Base-by-base conservation (phyloP, 2,797 vertebrate species). In the Eulemur coronatus region DNA sequence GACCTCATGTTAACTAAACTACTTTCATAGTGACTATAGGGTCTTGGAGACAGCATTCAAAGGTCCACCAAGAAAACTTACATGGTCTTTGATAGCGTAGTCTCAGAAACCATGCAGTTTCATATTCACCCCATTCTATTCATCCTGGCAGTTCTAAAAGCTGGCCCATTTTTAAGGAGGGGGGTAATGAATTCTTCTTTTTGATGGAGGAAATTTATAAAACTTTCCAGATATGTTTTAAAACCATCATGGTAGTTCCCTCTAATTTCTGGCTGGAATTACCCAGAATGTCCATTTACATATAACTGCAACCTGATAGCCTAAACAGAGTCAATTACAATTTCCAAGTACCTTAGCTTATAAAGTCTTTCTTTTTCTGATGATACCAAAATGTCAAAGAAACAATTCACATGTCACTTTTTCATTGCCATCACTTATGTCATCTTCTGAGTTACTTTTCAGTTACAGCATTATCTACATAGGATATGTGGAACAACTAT, bases 401-500 rank as follows among this genome's bases (percentile, higher is more conserved):
- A 90, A 33, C 2, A 7, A 1, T 26, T 7, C 50, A 87, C 43
- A 75, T 18, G 0, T 52, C 46, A 5, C 0, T 75, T 59, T 61
- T 95, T 72, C 0, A 11, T 38, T 1, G 4, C 52, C 63, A 69
- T 95, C 96, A n/a, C 0, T 63, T 82, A 95, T 76, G 94, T 65
- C 22, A 69, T 70, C 80, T 33, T 48, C 7, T 79, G 46, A 43
- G 69, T 61, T 91, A 85, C 24, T 95, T 59, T 94, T 96, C 90
- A 96, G 57, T 65, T 24, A 14, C 63, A 11, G 2, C 61, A 8
- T 76, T 85, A 81, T 93, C 4, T 75, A 59, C 72, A 93, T 55
- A 92, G 94, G 81, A 91, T 85, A 35, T 73, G 85, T 92, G 81
- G 91, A 93, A 97, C 85, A 89, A 92, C 96, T 96, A 96, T 59